Conservation (phyloP, 2,113 vertebrate genomes). For the Octodon degus region DNA sequence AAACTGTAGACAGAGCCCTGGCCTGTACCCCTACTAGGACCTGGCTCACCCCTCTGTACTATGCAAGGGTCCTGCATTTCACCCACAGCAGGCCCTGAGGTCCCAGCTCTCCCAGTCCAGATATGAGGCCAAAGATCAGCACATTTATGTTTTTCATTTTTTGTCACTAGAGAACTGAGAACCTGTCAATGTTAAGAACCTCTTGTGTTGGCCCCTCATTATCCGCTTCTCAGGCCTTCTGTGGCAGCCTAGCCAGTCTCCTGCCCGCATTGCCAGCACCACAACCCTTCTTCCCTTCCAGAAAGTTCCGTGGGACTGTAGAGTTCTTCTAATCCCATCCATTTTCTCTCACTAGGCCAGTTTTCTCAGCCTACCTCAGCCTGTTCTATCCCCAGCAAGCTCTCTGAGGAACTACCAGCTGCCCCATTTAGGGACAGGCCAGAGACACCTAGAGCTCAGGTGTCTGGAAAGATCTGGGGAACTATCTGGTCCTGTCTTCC, state of each 20-base stretch:
- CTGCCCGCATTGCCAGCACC: background rate
- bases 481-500: background rate
- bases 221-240: background rate
- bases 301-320: background rate
- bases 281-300: no score
- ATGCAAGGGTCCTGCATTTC: background rate
- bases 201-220: rapidly evolving
- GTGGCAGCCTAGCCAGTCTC: background rate
- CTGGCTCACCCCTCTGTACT: background rate
- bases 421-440: background rate
- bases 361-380: background rate
- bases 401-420: background rate
- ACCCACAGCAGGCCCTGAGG: no score
- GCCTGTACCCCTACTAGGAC: background rate
- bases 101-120: no score
- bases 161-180: rapidly evolving
- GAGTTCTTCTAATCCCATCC: background rate
- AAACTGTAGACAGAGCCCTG: no score
- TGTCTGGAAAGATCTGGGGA: background rate
- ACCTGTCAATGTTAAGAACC: background rate
- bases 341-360: background rate
- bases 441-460: background rate
- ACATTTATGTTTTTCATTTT: background rate
- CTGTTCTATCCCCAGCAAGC: background rate
- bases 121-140: background rate